These are phyloP conservation scores for Cataglyphis livida DNA, from an alignment of 2,888 invertebrate genomes.

Conservation along the genomic window DNA sequence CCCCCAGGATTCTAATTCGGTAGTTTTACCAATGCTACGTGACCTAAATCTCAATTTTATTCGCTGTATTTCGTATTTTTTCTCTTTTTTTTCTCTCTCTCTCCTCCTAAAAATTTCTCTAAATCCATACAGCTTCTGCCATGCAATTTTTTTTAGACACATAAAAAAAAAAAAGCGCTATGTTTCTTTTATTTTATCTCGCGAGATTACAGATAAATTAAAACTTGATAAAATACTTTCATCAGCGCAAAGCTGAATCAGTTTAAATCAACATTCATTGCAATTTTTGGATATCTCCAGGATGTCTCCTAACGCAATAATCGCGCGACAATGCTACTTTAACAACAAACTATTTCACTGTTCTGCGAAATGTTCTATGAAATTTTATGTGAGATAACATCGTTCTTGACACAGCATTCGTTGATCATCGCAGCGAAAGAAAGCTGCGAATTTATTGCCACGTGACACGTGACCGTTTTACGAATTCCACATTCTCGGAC, in stretches of 20 bases:
- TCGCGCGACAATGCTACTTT: not conserved
- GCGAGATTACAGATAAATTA: not conserved
- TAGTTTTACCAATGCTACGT: slow-evolving; percentile 37
- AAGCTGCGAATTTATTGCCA: slow-evolving; percentile 48
- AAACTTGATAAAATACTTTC: not conserved
- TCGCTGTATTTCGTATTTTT: slow-evolving; percentile 17
- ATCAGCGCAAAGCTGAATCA: not conserved
- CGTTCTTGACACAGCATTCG: slow-evolving; percentile 9
- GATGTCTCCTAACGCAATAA: not conserved
- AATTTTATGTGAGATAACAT: slow-evolving; percentile 6
- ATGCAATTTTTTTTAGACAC: not conserved
- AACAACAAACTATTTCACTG: not conserved
- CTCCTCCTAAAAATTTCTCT: not conserved
- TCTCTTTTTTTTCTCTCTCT: not conserved
- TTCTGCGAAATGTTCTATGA: not conserved
- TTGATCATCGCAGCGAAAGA: slow-evolving; percentile 33
- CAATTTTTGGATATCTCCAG: not conserved
- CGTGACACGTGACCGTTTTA: slow-evolving; percentile 34
- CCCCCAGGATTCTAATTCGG: slow-evolving; percentile 43
- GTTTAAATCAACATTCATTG: not conserved
- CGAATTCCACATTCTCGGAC: not conserved
- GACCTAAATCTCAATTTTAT: slow-evolving; percentile 52
- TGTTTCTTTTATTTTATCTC: not conserved
- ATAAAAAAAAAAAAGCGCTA: not conserved
- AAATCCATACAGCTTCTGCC: not conserved